These are phyloP conservation scores for Chaetorhynchus papuensis DNA, from an alignment of 2,113 vertebrate species.

Conservation along the genomic window DNA sequence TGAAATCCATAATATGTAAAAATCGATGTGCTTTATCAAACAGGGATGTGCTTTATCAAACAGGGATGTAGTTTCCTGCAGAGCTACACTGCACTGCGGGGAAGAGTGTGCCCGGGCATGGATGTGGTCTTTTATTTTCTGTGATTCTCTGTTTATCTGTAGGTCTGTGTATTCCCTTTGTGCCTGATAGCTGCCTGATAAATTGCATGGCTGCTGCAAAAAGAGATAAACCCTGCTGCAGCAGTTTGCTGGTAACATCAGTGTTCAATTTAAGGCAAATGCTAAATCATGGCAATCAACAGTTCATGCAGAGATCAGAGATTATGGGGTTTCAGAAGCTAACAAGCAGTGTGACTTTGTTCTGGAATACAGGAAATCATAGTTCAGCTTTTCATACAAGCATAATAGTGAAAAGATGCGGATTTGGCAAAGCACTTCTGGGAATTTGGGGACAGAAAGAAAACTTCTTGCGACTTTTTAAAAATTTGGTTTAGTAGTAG, in stretches of 20 bases:
- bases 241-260: slow-evolving; percentile 25
- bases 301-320: slow-evolving; percentile 14
- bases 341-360: neutral
- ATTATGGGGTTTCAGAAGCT: neutral
- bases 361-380: neutral
- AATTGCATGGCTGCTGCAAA: neutral
- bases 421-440: neutral
- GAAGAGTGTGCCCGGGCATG: neutral
- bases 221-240: slow-evolving; percentile 22
- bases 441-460: neutral
- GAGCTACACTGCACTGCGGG: neutral
- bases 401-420: neutral
- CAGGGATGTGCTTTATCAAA: neutral
- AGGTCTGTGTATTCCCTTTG: neutral
- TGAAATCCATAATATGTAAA: neutral
- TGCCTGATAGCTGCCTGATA: slow-evolving; percentile 26
- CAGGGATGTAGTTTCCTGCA: neutral
- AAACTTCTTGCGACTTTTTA: neutral
- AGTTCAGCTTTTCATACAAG: neutral
- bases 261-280: slow-evolving; percentile 9
- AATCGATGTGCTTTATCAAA: neutral
- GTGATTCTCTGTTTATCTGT: neutral
- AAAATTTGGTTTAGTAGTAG: neutral
- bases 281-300: slow-evolving; percentile 4
- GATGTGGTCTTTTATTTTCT: neutral